Evolutionary conservation across 2,888 invertebrate genomes (phyloP).

Genomic region (Morpho helenor): DNA sequence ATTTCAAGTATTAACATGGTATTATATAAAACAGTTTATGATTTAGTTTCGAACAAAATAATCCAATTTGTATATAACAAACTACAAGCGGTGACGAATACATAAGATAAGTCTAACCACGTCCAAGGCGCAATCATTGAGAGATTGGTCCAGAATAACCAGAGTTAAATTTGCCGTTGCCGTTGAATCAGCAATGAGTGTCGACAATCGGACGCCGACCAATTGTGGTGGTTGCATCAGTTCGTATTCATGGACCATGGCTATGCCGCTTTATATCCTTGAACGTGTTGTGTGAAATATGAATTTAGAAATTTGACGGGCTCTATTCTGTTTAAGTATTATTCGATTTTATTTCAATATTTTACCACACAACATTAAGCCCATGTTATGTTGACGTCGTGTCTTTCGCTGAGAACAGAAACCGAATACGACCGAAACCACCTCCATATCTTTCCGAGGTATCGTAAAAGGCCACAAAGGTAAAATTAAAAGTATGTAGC

Average conservation of each 20-base stretch:
- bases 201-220: slow-evolving; percentile 67
- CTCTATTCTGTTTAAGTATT: slow-evolving; percentile 2
- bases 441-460: no score
- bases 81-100: slow-evolving; percentile 3
- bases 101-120: slow-evolving; percentile 34
- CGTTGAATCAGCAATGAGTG: slow-evolving; percentile 64
- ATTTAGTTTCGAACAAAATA: background rate
- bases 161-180: slow-evolving; percentile 52
- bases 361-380: no score
- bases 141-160: slow-evolving; percentile 46
- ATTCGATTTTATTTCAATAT: no score
- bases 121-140: slow-evolving; percentile 37
- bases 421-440: no score
- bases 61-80: slow-evolving; percentile 1
- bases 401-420: no score
- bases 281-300: slow-evolving; percentile 52
- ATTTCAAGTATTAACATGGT: no score
- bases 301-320: slow-evolving; percentile 43
- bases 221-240: slow-evolving; percentile 64
- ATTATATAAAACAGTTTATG: no score
- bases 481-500: no score
- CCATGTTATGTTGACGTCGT: no score
- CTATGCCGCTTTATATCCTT: slow-evolving; percentile 36
- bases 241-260: slow-evolving; percentile 63
- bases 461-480: no score